These are phyloP conservation scores for Myocastor coypus DNA, from an alignment of 2,113 vertebrate genomes.

Conservation along the genomic window DNA sequence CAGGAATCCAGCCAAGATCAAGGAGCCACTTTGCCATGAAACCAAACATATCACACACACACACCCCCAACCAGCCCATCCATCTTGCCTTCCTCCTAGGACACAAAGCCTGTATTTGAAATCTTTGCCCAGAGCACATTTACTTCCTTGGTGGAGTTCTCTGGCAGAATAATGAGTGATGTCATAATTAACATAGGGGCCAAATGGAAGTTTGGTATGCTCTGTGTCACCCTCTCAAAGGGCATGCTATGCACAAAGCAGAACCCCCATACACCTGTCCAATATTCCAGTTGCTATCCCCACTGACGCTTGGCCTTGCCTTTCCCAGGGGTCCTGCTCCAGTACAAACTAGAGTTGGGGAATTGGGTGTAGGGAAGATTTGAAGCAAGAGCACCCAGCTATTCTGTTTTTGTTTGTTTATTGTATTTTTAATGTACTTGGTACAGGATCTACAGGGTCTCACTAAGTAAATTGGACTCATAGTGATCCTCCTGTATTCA, in stretches of 20 bases:
- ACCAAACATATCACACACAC: not conserved
- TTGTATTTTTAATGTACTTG: too few relatives aligned
- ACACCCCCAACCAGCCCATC: not conserved
- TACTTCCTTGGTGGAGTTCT: not conserved
- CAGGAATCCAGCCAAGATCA: not conserved
- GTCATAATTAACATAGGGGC: conserved; percentile 44
- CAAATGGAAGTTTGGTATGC: not conserved
- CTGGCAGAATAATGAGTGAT: conserved; percentile 6
- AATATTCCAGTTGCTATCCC: not conserved
- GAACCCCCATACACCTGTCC: not conserved
- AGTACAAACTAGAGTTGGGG: not conserved
- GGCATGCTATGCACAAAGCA: not conserved
- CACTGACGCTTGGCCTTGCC: not conserved
- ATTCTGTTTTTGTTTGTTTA: not conserved
- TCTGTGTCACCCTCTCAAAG: not conserved
- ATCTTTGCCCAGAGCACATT: conserved; percentile 6
- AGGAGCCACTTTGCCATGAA: not conserved
- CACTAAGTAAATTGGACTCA: too few relatives aligned
- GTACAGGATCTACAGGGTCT: too few relatives aligned
- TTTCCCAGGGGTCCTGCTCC: not conserved
- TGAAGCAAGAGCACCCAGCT: not conserved
- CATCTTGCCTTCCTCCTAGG: not conserved
- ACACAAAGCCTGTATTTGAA: not conserved
- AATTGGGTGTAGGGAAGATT: not conserved
- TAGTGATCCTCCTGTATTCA: too few relatives aligned